Conservation (phyloP, 1,140 invertebrate species). For the Monochamus saltuarius region DNA sequence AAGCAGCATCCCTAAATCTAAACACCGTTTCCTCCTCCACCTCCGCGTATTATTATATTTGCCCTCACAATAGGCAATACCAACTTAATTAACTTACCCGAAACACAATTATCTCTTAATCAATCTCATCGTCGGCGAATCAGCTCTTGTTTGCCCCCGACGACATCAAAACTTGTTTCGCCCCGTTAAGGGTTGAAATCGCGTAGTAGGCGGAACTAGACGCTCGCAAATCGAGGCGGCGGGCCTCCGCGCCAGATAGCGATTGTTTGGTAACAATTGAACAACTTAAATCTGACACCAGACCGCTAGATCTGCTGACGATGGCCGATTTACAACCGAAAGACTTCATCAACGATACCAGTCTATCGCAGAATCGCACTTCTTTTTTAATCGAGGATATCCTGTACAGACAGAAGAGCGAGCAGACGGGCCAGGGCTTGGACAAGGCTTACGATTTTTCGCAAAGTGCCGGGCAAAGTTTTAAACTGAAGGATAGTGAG, state of each 20-base stretch:
- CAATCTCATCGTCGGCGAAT: slow-evolving; percentile 24
- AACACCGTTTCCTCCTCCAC: not conserved
- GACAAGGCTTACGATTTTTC: not conserved
- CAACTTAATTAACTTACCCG: slow-evolving; percentile 17
- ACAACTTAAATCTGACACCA: slow-evolving; percentile 22
- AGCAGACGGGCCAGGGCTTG: slow-evolving; percentile 23
- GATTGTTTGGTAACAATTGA: slow-evolving; percentile 33
- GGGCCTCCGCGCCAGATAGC: slow-evolving; percentile 33
- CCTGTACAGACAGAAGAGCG: slow-evolving; percentile 64
- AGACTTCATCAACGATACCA: slow-evolving; percentile 27
- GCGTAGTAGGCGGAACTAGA: slow-evolving; percentile 33
- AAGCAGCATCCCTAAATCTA: not conserved
- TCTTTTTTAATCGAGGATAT: slow-evolving; percentile 83
- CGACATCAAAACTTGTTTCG: slow-evolving; percentile 43
- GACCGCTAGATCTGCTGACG: not conserved
- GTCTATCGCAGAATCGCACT: slow-evolving; percentile 52
- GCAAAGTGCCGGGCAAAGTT: slow-evolving; percentile 6
- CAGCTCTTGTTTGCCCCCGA: slow-evolving; percentile 16
- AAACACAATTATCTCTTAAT: slow-evolving; percentile 28
- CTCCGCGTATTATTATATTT: slow-evolving; percentile 10
- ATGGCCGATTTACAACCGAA: slow-evolving; percentile 21
- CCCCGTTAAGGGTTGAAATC: slow-evolving; percentile 44
- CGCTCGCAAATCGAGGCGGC: slow-evolving; percentile 26
- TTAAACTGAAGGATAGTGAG: slow-evolving; percentile 4
- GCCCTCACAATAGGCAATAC: slow-evolving; percentile 15